A percentile compares a stretch with the other conserved stretches of the same genome.
Evolutionary conservation across 2,113 vertebrate species (phyloP).

Genomic region (Lontra canadensis): DNA sequence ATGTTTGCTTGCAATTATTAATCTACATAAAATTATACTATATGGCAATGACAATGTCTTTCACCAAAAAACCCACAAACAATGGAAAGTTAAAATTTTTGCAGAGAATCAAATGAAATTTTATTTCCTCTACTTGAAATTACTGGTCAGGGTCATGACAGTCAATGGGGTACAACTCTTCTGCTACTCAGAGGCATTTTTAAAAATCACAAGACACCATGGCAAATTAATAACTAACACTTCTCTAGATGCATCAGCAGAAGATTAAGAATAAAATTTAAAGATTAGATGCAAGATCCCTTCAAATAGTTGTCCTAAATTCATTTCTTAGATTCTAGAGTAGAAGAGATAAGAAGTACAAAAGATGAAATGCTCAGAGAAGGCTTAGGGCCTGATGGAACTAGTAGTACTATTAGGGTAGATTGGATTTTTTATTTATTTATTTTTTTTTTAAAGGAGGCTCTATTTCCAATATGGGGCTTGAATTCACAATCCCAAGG

Average conservation of each 20-base stretch:
- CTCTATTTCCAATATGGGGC: not conserved
- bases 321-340: not conserved
- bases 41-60: not conserved
- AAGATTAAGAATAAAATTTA: conserved; percentile 18
- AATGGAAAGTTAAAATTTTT: conserved; percentile 16
- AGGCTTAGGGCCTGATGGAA: not conserved
- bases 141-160: conserved; percentile 3
- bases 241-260: not conserved
- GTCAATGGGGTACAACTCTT: not conserved
- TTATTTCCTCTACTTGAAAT: conserved; percentile 41
- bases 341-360: conserved; percentile 3
- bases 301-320: conserved; percentile 3
- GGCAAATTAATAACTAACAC: not conserved
- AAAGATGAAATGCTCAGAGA: conserved; percentile 2
- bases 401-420: not conserved
- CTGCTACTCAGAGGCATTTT: not conserved
- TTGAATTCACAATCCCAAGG: not conserved
- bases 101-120: conserved; percentile 24
- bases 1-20: conserved; percentile 19
- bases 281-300: conserved; percentile 13
- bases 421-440: not conserved
- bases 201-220: conserved; percentile 3
- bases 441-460: not conserved
- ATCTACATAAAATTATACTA: conserved; percentile 16
- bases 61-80: conserved; percentile 21